A percentile compares a stretch with the other conserved stretches of the same genome.
phyloP scores from a whole-genome alignment of 1,140 invertebrate genomes.

The Bradysia coprophila region DNA sequence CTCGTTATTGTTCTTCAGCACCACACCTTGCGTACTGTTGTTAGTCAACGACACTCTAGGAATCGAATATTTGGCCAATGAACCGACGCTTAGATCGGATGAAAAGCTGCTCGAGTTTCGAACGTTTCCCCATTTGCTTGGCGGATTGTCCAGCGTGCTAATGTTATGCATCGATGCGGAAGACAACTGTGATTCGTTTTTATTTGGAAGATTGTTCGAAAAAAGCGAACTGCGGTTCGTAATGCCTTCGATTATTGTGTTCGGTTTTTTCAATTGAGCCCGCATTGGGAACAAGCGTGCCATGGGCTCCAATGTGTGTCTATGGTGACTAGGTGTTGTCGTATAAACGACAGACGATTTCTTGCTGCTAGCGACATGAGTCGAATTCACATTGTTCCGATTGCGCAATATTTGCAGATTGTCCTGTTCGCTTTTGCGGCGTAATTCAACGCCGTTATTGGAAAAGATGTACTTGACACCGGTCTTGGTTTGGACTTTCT shows the following conservation, averaged over 20 bases:
- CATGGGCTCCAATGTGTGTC: neutral
- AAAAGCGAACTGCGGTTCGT: neutral
- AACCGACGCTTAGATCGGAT: neutral
- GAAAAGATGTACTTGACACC: neutral
- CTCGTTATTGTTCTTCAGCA: neutral
- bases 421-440: slow-evolving; percentile 2
- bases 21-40: neutral
- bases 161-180: neutral
- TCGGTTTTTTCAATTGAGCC: slow-evolving; percentile 1
- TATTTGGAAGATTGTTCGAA: neutral
- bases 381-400: neutral
- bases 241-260: neutral
- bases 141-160: neutral
- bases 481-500: neutral
- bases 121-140: slow-evolving; percentile 1
- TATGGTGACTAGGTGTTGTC: neutral
- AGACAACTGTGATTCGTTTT: neutral
- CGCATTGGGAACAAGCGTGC: neutral
- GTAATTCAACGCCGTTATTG: neutral
- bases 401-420: neutral
- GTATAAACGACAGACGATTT: neutral
- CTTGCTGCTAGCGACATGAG: neutral
- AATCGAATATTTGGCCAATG: slow-evolving; percentile 3
- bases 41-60: slow-evolving; percentile 5
- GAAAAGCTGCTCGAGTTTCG: slow-evolving; percentile 3